These are phyloP conservation scores for Yponomeuta cagnagella DNA, from an alignment of 2,888 invertebrate species.

Conservation along the genomic window DNA sequence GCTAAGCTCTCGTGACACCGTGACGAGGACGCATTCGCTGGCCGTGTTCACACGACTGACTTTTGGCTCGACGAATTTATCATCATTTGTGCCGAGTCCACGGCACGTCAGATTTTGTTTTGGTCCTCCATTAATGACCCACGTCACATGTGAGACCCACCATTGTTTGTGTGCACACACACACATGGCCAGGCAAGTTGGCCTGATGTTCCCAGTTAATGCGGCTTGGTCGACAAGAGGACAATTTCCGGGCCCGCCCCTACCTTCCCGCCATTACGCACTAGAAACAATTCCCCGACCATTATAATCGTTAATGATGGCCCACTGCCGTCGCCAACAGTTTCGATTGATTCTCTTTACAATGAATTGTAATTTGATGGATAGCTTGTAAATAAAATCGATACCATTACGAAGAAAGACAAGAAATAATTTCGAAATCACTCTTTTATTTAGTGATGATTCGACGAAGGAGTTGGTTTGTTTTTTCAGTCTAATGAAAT, in stretches of 20 bases:
- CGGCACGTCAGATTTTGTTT: slow-evolving; percentile 13
- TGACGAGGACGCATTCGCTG: slow-evolving; percentile 30
- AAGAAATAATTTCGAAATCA: background rate
- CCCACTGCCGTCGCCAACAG: slow-evolving; percentile 32
- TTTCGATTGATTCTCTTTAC: slow-evolving; percentile 25
- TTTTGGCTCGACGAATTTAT: slow-evolving; percentile 24
- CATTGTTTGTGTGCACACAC: slow-evolving; percentile 35
- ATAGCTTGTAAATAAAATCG: background rate
- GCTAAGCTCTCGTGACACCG: slow-evolving; percentile 53
- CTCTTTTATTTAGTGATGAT: background rate
- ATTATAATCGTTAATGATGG: slow-evolving; percentile 63
- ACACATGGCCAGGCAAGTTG: slow-evolving; percentile 23
- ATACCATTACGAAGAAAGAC: background rate
- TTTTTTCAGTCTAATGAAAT: too few species aligned
- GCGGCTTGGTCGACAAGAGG: slow-evolving; percentile 62
- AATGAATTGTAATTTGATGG: background rate
- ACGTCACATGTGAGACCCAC: slow-evolving; percentile 16
- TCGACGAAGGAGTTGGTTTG: too few species aligned
- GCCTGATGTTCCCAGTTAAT: slow-evolving; percentile 68
- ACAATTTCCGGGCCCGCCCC: slow-evolving; percentile 70
- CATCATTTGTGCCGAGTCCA: slow-evolving; percentile 15
- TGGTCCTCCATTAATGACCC: slow-evolving; percentile 15
- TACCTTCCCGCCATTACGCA: slow-evolving; percentile 60
- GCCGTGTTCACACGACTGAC: slow-evolving; percentile 43
- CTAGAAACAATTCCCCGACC: slow-evolving; percentile 63